phyloP scores from a whole-genome alignment of 2,888 invertebrate genomes.

The Chrysodeixis includens region DNA sequence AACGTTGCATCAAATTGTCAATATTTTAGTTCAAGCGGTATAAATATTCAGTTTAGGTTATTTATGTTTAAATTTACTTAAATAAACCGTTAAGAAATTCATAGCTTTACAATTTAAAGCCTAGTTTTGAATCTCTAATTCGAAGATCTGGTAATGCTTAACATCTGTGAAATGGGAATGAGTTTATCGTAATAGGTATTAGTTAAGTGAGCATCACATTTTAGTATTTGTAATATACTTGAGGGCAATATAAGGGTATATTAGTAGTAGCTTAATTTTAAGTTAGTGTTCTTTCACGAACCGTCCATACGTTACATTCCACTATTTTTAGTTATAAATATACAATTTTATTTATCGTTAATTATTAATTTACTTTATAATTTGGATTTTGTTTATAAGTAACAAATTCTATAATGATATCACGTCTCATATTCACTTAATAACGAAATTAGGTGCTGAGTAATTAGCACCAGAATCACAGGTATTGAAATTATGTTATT shows the following conservation, averaged over 20 bases:
- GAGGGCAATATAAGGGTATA: slow-evolving; percentile 8
- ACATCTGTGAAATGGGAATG: background rate
- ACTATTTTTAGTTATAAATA: slow-evolving; percentile 50
- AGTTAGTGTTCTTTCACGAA: slow-evolving; percentile 20
- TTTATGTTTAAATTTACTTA: background rate
- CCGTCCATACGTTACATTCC: slow-evolving; percentile 84
- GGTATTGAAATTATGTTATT: slow-evolving; percentile 5
- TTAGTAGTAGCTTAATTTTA: background rate
- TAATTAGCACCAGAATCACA: background rate
- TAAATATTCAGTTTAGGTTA: background rate
- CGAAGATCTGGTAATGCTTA: background rate
- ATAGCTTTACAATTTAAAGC: background rate
- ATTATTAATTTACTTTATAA: background rate
- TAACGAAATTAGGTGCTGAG: slow-evolving; percentile 11
- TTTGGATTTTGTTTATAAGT: background rate
- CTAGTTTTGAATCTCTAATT: background rate
- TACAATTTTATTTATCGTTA: slow-evolving; percentile 8
- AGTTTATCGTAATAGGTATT: slow-evolving; percentile 6
- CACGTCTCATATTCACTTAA: slow-evolving; percentile 13
- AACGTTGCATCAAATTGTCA: too few species aligned
- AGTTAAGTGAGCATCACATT: slow-evolving; percentile 42
- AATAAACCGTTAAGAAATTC: background rate
- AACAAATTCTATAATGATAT: background rate
- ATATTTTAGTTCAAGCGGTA: too few species aligned
- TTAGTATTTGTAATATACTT: slow-evolving; percentile 38